phyloP scores from a whole-genome alignment of 1,140 invertebrate species.

The Drosophila repleta region DNA sequence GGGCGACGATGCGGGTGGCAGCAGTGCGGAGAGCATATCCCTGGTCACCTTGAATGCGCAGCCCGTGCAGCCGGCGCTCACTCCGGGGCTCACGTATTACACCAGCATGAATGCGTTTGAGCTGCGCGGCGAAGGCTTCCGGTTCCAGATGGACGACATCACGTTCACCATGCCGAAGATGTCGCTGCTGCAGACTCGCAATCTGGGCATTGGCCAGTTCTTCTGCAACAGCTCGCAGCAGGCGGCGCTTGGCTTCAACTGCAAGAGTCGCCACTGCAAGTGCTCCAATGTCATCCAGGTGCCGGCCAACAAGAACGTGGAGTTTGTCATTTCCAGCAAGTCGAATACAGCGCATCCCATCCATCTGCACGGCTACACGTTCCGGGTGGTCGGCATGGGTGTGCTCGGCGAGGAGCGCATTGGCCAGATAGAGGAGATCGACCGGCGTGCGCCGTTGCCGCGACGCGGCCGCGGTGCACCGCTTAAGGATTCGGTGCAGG shows the following conservation, averaged over 20 bases:
- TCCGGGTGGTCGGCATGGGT: constrained; percentile 80
- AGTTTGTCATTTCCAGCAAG: constrained; percentile 72
- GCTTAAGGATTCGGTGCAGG: constrained; percentile 77
- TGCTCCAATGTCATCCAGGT: constrained; percentile 81
- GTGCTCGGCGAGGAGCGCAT: constrained; percentile 68
- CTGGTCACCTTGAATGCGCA: constrained; percentile 56
- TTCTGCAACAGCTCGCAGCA: constrained; percentile 77
- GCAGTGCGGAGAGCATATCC: constrained; percentile 46
- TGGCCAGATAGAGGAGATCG: constrained; percentile 70
- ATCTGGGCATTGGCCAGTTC: constrained; percentile 68
- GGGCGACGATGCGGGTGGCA: constrained; percentile 43
- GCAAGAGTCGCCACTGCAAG: constrained; percentile 62
- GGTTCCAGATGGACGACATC: constrained; percentile 81
- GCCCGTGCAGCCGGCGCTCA: constrained; percentile 32
- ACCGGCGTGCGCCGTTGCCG: constrained; percentile 56
- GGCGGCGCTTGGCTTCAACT: constrained; percentile 67
- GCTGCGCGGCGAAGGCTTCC: constrained; percentile 55
- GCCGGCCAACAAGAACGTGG: constrained; percentile 71
- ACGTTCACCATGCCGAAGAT: constrained; percentile 74
- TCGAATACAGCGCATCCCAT: constrained; percentile 72
- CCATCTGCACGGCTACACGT: constrained; percentile 80
- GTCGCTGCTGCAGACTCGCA: constrained; percentile 76
- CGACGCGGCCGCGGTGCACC: constrained; percentile 61
- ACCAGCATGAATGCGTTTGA: constrained; percentile 71
- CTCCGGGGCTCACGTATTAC: constrained; percentile 58